These are phyloP conservation scores for Idaea aversata DNA, from an alignment of 2,888 invertebrate genomes.

Conservation along the genomic window DNA sequence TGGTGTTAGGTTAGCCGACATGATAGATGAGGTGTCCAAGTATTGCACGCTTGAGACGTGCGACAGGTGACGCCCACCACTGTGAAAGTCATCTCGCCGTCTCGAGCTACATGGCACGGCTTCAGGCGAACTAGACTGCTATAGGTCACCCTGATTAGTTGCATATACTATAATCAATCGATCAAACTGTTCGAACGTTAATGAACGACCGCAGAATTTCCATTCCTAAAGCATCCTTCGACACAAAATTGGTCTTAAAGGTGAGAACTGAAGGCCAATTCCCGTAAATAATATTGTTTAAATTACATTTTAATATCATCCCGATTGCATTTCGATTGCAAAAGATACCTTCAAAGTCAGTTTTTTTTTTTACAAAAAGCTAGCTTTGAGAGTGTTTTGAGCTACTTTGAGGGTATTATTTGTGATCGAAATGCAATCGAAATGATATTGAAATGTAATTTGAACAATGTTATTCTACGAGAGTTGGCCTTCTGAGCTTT, in stretches of 20 bases:
- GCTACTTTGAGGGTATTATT: no score
- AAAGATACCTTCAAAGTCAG: no score
- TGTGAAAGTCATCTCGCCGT: slow-evolving; percentile 52
- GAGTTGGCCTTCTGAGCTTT: no score
- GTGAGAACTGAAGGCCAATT: no score
- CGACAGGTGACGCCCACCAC: slow-evolving; percentile 62
- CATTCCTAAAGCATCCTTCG: background rate
- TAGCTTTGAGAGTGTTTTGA: no score
- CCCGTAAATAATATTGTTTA: no score
- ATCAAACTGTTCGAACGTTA: background rate
- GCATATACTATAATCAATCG: background rate
- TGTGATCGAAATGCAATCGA: no score
- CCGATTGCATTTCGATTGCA: no score
- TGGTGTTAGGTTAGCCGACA: slow-evolving; percentile 24
- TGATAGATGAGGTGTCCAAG: slow-evolving; percentile 20
- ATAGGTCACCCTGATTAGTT: background rate
- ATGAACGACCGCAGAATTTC: background rate
- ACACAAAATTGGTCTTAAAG: background rate
- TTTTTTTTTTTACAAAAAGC: no score
- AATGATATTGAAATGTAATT: no score
- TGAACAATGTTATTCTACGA: no score
- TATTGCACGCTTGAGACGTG: slow-evolving; percentile 24
- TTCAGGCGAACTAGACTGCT: slow-evolving; percentile 13
- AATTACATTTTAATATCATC: no score
- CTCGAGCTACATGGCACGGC: slow-evolving; percentile 24